Conservation (phyloP, 2,113 vertebrate genomes). For the Hylia prasina region DNA sequence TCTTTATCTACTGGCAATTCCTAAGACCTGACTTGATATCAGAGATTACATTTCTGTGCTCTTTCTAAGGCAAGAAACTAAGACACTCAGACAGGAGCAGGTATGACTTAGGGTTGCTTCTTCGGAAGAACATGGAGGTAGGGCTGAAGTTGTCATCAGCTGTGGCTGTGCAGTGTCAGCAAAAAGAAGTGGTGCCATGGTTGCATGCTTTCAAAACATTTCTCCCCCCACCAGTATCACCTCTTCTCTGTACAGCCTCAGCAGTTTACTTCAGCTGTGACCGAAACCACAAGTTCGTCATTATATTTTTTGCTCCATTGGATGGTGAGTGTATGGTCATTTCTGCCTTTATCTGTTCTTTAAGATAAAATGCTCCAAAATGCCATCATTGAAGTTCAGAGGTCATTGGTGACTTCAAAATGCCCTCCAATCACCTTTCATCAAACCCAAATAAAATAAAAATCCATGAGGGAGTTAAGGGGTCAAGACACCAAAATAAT, state of each 20-base stretch:
- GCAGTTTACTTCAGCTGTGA: neutral
- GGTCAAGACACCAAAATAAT: neutral
- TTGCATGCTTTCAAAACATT: neutral
- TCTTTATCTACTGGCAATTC: neutral
- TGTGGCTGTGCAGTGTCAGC: neutral
- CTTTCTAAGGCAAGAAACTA: neutral
- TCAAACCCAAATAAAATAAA: conserved; percentile 2
- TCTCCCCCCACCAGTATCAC: neutral
- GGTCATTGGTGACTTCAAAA: neutral
- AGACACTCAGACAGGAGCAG: neutral
- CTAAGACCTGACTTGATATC: rapidly evolving
- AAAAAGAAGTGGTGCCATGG: neutral
- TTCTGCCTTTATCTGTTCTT: neutral
- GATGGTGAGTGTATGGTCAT: neutral
- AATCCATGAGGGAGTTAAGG: neutral
- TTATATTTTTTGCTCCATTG: neutral
- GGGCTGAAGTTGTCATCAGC: neutral
- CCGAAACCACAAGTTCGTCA: neutral
- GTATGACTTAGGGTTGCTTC: neutral
- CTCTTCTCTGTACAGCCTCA: neutral
- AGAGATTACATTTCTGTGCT: neutral
- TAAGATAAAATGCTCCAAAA: neutral
- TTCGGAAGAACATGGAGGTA: neutral
- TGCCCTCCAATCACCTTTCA: neutral
- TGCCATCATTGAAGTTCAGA: neutral